Base-by-base conservation (phyloP, 2,113 vertebrate genomes). In the Pitta sordida region DNA sequence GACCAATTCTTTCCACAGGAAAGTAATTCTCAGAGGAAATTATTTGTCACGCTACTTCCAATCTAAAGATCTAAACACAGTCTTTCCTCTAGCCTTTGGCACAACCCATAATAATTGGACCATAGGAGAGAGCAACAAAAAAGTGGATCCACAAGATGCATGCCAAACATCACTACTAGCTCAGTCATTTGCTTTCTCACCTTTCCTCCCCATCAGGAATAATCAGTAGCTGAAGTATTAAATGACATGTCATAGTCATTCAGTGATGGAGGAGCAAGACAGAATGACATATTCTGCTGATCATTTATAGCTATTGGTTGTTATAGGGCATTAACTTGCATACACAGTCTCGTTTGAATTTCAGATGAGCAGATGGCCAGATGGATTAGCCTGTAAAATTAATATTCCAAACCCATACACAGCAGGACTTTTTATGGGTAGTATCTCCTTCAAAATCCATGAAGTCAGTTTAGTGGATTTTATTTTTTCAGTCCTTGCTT, bases 21-120 rank as follows among this genome's bases (percentile, higher is more conserved):
- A 96, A 89, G 70, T 89, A 96, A 96, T 92, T 96, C 95, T 96
- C 96, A 95, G 89, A 96, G 95, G 93, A 96, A 95, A 95, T 96
- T 95, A 95, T 96, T 95, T 96, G 96, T 93, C 95, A 94, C 39
- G 34, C 93, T 96, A 91, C 89, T 92, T 91, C 95, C 94, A 96
- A 91, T 96, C 93, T 94, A 62, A 89, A 95, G 92, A 96, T 95
- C 94, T 96, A 94, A 96, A 96, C 89, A 94, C 65, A 91, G 76
- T 36, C 94, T 94, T 95, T 96, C 93, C 94, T 80, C 78, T 94
- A 95, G 95, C 94, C 96, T 95, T 92, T 96, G 91, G 95, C 94
- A 96, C 91, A 96, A 90, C 81, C 84, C 93, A 59, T 87, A 95
- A 86, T 96, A 96, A 96, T 94, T 96, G 93, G 89, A 96, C 86